Evolutionary conservation across 2,888 invertebrate genomes (phyloP).

Genomic region (Diplolepis rosae): DNA sequence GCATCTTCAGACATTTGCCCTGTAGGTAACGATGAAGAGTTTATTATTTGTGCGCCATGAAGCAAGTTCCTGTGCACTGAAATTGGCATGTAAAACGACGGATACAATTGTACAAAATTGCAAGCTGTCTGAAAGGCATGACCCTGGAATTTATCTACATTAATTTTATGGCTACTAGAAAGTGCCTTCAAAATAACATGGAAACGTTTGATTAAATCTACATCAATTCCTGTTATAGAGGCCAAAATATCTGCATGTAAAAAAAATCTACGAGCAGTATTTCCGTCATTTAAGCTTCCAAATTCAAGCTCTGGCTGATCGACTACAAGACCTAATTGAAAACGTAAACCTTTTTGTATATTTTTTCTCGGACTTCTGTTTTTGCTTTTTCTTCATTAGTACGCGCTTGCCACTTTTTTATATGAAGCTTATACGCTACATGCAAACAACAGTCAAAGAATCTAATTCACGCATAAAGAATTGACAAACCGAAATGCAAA

Average conservation of each 20-base stretch:
- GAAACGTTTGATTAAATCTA: constrained; percentile 22
- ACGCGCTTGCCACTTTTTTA: constrained; percentile 31
- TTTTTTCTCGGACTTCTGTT: constrained; percentile 6
- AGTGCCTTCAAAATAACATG: constrained; percentile 26
- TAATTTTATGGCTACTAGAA: constrained; percentile 27
- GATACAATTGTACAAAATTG: constrained; percentile 18
- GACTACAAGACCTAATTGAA: constrained; percentile 34
- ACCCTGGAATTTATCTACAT: constrained; percentile 28
- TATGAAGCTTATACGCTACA: constrained; percentile 30
- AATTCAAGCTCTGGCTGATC: constrained; percentile 37
- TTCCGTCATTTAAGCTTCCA: constrained; percentile 34
- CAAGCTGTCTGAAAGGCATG: constrained; percentile 28
- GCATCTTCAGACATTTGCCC: too few relatives aligned
- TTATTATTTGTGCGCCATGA: constrained; percentile 33
- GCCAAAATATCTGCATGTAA: constrained; percentile 31
- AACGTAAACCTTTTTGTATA: constrained; percentile 44
- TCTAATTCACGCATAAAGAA: constrained; percentile 28
- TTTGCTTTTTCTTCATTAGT: not conserved
- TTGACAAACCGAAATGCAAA: too few relatives aligned
- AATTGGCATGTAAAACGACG: constrained; percentile 36
- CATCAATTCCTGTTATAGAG: constrained; percentile 32
- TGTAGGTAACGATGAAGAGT: constrained; percentile 17
- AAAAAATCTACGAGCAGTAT: constrained; percentile 34
- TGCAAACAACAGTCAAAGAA: constrained; percentile 35
- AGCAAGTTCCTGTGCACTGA: constrained; percentile 34